Evolutionary conservation across 2,888 invertebrate genomes (phyloP).

Genomic region (Nymphalis polychloros): DNA sequence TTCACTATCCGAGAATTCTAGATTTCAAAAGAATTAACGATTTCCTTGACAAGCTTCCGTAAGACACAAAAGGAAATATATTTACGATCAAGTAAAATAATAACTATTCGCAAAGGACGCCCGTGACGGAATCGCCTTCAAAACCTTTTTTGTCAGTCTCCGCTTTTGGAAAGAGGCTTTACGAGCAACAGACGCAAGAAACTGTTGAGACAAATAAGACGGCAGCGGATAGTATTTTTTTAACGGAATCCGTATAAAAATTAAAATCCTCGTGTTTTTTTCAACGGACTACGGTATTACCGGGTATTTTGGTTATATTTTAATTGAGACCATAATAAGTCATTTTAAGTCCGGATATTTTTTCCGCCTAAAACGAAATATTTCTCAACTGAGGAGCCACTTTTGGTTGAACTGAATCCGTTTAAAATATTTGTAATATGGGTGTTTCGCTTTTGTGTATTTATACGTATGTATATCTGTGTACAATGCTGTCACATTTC

Average conservation of each 20-base stretch:
- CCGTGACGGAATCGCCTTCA: slow-evolving; percentile 48
- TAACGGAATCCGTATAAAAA: slow-evolving; percentile 57
- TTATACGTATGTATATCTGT: background rate
- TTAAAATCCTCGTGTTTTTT: slow-evolving; percentile 58
- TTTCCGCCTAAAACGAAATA: slow-evolving; percentile 2
- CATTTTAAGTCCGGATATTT: slow-evolving; percentile 39
- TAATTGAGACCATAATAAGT: slow-evolving; percentile 44
- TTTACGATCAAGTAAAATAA: slow-evolving; percentile 45
- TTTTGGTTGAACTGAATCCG: slow-evolving; percentile 2
- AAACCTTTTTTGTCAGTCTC: slow-evolving; percentile 45
- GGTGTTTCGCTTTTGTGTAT: background rate
- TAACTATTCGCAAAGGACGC: slow-evolving; percentile 58
- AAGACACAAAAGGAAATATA: slow-evolving; percentile 16
- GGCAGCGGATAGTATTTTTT: slow-evolving; percentile 49
- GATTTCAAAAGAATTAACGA: slow-evolving; percentile 10
- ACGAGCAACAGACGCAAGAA: slow-evolving; percentile 52
- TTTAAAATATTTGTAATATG: slow-evolving; percentile 3
- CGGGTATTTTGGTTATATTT: slow-evolving; percentile 52
- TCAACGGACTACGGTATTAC: slow-evolving; percentile 50
- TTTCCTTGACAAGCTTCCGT: slow-evolving; percentile 10
- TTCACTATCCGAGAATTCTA: background rate
- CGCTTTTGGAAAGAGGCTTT: slow-evolving; percentile 57
- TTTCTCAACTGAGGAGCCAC: slow-evolving; percentile 4
- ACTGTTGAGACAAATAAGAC: slow-evolving; percentile 59
- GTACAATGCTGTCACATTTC: too few species aligned